These are phyloP conservation scores for Panonychus citri DNA, from an alignment of 1,140 invertebrate species.

Conservation along the genomic window DNA sequence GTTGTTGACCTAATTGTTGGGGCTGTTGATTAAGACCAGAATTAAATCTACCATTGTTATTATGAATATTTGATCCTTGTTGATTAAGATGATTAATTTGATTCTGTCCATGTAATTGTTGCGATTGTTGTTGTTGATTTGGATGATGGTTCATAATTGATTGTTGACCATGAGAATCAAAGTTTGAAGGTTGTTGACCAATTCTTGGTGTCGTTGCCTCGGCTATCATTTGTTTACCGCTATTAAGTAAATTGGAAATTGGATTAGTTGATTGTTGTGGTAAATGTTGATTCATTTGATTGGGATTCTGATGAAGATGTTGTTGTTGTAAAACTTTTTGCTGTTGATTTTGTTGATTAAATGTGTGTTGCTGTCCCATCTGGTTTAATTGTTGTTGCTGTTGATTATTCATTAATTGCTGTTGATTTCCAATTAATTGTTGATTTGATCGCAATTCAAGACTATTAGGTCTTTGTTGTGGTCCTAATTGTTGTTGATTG, in stretches of 20 bases:
- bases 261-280: slow-evolving; percentile 1
- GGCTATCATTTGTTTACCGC: slow-evolving; percentile 10
- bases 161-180: not conserved
- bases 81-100: not conserved
- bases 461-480: no score
- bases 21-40: slow-evolving; percentile 1
- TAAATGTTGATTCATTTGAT: not conserved
- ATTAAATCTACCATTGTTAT: not conserved
- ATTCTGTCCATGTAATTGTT: slow-evolving; percentile 5
- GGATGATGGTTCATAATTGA: not conserved
- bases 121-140: not conserved
- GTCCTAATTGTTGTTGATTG: not conserved
- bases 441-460: not conserved
- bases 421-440: not conserved
- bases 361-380: not conserved
- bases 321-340: no score
- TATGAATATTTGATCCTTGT: not conserved
- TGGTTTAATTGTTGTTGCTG: slow-evolving; percentile 1
- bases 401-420: not conserved
- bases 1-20: not conserved
- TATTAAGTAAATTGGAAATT: slow-evolving; percentile 6
- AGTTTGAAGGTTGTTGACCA: not conserved
- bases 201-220: slow-evolving; percentile 11
- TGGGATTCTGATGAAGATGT: no score
- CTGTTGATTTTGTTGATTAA: not conserved